Evolutionary conservation across 2,113 vertebrate species (phyloP), one percentile per base, ranked within the genome.

Genomic region (Brachionichthys hirsutus): DNA sequence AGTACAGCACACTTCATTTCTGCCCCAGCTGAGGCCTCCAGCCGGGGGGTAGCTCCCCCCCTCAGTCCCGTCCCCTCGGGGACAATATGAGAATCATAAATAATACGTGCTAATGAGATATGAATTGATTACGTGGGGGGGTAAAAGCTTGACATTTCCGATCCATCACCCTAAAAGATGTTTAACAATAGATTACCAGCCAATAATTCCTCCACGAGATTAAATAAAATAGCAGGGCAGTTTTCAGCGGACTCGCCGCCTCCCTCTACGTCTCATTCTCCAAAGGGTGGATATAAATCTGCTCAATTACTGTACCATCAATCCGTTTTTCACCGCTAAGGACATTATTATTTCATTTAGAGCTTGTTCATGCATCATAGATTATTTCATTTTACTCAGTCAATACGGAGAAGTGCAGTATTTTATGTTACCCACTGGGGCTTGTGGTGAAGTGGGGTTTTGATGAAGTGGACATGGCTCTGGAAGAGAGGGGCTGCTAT

Each of bases 271-370:
- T 85, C 89, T 69, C 79, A 70, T 79, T 85, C 87, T 89, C 92
- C 89, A 89, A 89, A 87, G 94, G 87, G 90, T 62, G 91, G 89
- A 91, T 93, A 94, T 98, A 97, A 96, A 96, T 97, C 94, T 94
- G 90, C 81, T 94, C 94, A 94, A 94, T 96, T 95, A 95, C 86
- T 87, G 77, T 94, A 95, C 93, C 91, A 90, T 90, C 93, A 94
- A 94, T 93, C 92, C 76, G 65, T 88, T 94, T 95, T 94, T 94
- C 95, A 94, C 93, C 88, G 89, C 93, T 96, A 94, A 95, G 91
- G 93, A 94, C 93, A 95, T 95, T 98, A 96, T 97, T 97, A 95
- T 97, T 98, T 96, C 92, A 92, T 95, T 98, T 94, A 93, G 91
- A 90, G 91, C 92, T 93, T 95, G 93, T 94, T 96, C 92, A 94